These are phyloP conservation scores for Sphaeridia pumilis DNA, from an alignment of 2,888 invertebrate species.

Conservation along the genomic window DNA sequence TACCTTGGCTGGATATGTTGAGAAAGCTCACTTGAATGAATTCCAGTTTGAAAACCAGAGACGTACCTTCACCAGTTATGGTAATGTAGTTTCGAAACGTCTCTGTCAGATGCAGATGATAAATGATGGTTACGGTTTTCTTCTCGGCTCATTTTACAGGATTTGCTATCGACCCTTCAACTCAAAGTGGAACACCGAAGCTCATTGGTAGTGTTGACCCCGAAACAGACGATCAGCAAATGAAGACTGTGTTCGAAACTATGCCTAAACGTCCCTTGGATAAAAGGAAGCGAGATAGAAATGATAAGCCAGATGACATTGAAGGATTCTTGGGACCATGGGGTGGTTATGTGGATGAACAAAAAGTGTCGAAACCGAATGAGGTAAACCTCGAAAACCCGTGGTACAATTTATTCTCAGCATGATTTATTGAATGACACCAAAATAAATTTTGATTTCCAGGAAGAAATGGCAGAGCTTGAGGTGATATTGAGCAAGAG, in stretches of 20 bases:
- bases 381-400: slow-evolving; percentile 47
- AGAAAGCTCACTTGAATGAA: slow-evolving; percentile 86
- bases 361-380: slow-evolving; percentile 73
- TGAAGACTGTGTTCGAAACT: slow-evolving; percentile 83
- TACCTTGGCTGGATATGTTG: slow-evolving; percentile 85
- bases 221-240: slow-evolving; percentile 57
- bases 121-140: neutral
- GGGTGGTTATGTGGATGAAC: slow-evolving; percentile 88
- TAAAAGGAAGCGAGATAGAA: slow-evolving; percentile 71
- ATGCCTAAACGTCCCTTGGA: slow-evolving; percentile 59
- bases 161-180: slow-evolving; percentile 76
- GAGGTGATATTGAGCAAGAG: slow-evolving; percentile 88
- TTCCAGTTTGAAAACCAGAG: slow-evolving; percentile 97
- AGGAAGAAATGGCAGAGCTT: slow-evolving; percentile 82
- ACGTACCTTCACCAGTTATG: slow-evolving; percentile 85
- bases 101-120: neutral
- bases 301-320: slow-evolving; percentile 80
- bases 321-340: slow-evolving; percentile 95
- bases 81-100: slow-evolving; percentile 39
- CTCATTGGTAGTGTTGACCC: slow-evolving; percentile 21
- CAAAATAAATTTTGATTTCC: slow-evolving; percentile 13
- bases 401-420: neutral
- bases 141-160: slow-evolving; percentile 39
- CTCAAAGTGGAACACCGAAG: slow-evolving; percentile 23
- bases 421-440: neutral